Conservation (phyloP, 92 coral and sea anemone species). For the Umimayanthus chanpuru region DNA sequence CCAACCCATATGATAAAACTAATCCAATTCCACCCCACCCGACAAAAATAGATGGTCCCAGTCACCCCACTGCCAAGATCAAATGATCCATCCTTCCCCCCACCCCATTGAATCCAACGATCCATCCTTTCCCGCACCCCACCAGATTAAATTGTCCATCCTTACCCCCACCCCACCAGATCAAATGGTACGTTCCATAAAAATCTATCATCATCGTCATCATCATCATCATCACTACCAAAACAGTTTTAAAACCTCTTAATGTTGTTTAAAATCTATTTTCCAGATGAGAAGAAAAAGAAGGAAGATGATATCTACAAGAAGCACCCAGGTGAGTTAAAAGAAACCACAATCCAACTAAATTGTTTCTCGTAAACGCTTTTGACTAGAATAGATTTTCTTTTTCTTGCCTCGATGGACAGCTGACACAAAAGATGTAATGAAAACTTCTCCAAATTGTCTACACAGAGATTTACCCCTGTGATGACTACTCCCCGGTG, state of each 20-base stretch:
- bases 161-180: too few species aligned
- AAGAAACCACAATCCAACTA: neutral
- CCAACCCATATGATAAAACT: too few species aligned
- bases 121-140: too few species aligned
- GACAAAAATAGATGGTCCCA: too few species aligned
- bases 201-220: neutral
- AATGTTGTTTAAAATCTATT: neutral
- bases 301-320: conserved; percentile 17
- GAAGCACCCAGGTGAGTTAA: conserved; percentile 17
- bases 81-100: too few species aligned
- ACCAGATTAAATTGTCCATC: too few species aligned
- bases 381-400: too few species aligned
- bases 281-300: conserved; percentile 37
- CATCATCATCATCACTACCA: neutral
- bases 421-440: neutral
- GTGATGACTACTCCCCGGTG: conserved; percentile 70
- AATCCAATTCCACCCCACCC: too few species aligned
- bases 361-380: neutral
- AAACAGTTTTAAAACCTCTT: neutral
- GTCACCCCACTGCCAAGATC: too few species aligned
- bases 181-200: too few species aligned
- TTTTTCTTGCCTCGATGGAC: neutral
- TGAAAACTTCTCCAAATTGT: neutral
- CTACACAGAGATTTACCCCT: conserved; percentile 65
- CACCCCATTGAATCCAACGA: too few species aligned